Percentiles rank a stretch among this genome's conserved stretches.
Evolutionary conservation across 2,888 invertebrate genomes (phyloP).

Genomic region (Netelia inedita): DNA sequence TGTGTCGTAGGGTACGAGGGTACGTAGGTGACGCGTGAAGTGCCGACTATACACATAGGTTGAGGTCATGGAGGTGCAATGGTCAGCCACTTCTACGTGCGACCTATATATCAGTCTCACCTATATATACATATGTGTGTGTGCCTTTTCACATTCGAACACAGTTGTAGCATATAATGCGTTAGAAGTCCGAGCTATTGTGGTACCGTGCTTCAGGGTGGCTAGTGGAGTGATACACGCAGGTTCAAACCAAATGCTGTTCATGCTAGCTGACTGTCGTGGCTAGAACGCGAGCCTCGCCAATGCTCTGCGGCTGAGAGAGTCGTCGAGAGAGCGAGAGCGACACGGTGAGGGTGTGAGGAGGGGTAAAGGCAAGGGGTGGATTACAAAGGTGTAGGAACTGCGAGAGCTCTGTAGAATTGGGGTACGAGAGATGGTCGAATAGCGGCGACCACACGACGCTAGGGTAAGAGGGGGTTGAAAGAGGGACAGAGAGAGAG

Average conservation of each 20-base stretch:
- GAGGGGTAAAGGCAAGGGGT: constrained; percentile 42
- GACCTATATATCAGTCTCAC: constrained; percentile 11
- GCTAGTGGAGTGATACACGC: constrained; percentile 48
- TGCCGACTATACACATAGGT: constrained; percentile 42
- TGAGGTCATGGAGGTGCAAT: constrained; percentile 60
- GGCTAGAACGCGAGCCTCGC: constrained; percentile 46
- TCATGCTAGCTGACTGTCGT: constrained; percentile 48
- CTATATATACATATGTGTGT: constrained; percentile 12
- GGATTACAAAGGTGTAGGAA: constrained; percentile 68
- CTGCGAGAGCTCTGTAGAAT: constrained; percentile 55
- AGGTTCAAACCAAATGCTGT: constrained; percentile 55
- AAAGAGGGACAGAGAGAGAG: constrained; percentile 5
- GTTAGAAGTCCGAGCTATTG: constrained; percentile 63
- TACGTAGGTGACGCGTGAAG: constrained; percentile 66
- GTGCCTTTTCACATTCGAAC: constrained; percentile 17
- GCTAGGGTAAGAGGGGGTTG: constrained; percentile 1
- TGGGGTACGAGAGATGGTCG: constrained; percentile 40
- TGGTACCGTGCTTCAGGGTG: constrained; percentile 51
- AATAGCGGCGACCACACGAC: constrained; percentile 47
- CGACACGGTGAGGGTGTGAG: constrained; percentile 48
- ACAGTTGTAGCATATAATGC: constrained; percentile 37
- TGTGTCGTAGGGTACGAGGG: constrained; percentile 8
- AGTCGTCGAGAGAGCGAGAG: constrained; percentile 27
- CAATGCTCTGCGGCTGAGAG: constrained; percentile 60
- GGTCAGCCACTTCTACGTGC: constrained; percentile 61